Conservation (phyloP, 1,140 invertebrate species). For the Marisa cornuarietis region DNA sequence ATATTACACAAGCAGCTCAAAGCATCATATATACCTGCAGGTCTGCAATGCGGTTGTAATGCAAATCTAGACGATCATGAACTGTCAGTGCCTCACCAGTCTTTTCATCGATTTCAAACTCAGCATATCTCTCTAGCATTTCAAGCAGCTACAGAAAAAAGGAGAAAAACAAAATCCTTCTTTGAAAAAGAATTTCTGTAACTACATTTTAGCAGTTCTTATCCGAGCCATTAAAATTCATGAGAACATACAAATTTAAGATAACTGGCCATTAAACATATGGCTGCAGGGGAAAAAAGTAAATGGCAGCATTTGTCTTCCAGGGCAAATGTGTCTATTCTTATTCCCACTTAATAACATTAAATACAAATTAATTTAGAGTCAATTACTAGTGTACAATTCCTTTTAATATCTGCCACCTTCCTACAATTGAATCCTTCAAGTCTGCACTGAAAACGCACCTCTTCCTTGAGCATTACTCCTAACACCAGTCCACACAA, state of each 20-base stretch:
- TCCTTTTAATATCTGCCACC: too few relatives aligned
- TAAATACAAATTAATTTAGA: neutral
- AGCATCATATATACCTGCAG: slow-evolving; percentile 75
- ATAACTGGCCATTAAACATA: too few relatives aligned
- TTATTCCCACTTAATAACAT: neutral
- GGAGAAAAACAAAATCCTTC: neutral
- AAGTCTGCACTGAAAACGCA: too few relatives aligned
- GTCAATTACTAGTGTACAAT: too few relatives aligned
- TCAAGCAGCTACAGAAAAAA: slow-evolving; percentile 80
- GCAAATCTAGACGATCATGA: slow-evolving; percentile 90
- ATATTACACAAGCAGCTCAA: too few relatives aligned
- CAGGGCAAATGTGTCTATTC: neutral
- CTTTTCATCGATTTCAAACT: slow-evolving; percentile 98
- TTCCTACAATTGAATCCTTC: too few relatives aligned
- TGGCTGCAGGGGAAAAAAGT: too few relatives aligned
- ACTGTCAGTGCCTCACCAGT: slow-evolving; percentile 94
- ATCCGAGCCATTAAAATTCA: neutral
- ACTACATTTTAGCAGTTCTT: neutral
- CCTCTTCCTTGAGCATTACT: too few relatives aligned
- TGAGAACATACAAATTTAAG: too few relatives aligned
- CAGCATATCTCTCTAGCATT: slow-evolving; percentile 95
- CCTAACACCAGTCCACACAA: too few relatives aligned
- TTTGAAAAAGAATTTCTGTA: neutral
- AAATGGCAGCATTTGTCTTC: too few relatives aligned
- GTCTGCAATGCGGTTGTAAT: slow-evolving; percentile 90